A percentile compares a stretch with the other conserved stretches of the same genome.
Conservation (phyloP, 2,113 vertebrate species). For the Larimichthys crocea region DNA sequence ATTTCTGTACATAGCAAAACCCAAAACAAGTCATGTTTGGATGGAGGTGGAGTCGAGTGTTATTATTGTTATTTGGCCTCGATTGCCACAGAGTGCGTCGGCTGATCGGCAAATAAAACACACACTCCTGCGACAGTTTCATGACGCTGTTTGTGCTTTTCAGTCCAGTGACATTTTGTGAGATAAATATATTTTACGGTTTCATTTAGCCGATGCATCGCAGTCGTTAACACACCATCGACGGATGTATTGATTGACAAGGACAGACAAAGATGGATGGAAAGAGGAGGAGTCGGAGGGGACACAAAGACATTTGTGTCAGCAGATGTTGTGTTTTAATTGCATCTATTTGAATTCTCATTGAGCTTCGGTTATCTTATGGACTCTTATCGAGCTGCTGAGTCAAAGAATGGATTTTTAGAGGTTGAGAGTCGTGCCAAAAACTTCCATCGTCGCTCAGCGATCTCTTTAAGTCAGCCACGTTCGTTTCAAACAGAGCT, state of each 20-base stretch:
- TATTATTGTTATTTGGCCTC: not conserved
- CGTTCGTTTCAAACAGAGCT: not conserved
- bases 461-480: not conserved
- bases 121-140: not conserved
- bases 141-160: too few relatives aligned
- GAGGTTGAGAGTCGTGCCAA: not conserved
- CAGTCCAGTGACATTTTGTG: not conserved
- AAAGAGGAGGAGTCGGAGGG: not conserved
- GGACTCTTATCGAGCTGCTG: slow-evolving; percentile 2
- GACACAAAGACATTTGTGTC: not conserved
- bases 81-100: not conserved
- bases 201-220: not conserved
- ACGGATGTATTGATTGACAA: slow-evolving; percentile 43
- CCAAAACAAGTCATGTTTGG: not conserved
- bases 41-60: not conserved
- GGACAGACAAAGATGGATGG: not conserved
- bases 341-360: not conserved
- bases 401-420: not conserved
- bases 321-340: slow-evolving; percentile 1
- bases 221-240: not conserved
- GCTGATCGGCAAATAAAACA: not conserved
- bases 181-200: not conserved
- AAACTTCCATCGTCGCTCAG: too few relatives aligned
- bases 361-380: too few relatives aligned
- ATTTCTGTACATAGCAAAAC: not conserved